Conservation (phyloP, 23 tunicate genomes). For the Trididemnum clinides region DNA sequence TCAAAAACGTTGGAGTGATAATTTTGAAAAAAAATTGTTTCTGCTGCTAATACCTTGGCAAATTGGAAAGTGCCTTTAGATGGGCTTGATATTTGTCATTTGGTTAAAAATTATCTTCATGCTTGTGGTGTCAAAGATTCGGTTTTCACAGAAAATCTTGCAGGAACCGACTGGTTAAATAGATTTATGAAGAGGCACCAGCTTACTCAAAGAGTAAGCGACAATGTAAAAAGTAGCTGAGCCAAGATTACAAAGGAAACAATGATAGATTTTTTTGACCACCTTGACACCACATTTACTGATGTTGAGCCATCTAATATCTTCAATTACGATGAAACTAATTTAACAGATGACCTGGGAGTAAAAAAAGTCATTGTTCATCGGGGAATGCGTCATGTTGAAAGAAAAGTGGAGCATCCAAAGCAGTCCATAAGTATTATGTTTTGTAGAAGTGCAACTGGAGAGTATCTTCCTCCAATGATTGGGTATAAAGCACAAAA, state of each 20-base stretch:
- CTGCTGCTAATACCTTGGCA: not conserved
- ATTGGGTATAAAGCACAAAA: conserved; percentile 9
- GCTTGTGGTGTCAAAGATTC: not conserved
- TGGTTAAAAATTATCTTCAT: conserved; percentile 16
- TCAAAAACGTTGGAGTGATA: not conserved
- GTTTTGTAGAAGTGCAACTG: conserved; percentile 15
- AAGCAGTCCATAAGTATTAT: not conserved
- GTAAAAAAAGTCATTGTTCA: not conserved
- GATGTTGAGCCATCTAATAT: not conserved
- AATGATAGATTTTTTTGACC: not conserved
- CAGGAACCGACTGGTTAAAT: conserved; percentile 1
- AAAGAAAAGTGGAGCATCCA: conserved; percentile 9
- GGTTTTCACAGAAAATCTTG: not conserved
- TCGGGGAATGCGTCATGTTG: not conserved
- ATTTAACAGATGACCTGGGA: not conserved
- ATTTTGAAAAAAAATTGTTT: not conserved
- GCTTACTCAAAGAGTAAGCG: conserved; percentile 15
- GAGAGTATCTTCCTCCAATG: conserved; percentile 31
- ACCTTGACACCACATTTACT: not conserved
- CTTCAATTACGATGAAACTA: conserved; percentile 9
- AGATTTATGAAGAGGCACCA: conserved; percentile 5
- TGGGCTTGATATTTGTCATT: not conserved
- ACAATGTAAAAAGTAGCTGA: conserved; percentile 15
- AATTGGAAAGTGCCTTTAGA: conserved; percentile 17
- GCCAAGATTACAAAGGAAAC: not conserved